These are phyloP conservation scores for Polyodon spathula DNA, from an alignment of 2,113 vertebrate species.

Conservation along the genomic window DNA sequence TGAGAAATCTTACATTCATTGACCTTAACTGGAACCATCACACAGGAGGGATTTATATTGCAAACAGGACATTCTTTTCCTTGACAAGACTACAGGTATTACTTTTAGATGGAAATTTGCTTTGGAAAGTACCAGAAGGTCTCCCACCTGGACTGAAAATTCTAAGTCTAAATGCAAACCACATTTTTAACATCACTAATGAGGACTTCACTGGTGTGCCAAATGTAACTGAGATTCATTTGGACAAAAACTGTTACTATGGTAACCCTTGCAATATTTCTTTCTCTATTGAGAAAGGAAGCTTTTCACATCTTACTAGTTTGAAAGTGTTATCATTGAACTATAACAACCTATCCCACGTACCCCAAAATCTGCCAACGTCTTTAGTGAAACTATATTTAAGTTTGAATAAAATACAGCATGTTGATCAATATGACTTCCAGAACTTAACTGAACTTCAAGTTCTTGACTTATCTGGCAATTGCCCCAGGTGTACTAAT, in stretches of 20 bases:
- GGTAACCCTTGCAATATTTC: conserved; percentile 28
- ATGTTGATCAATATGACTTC: conserved; percentile 41
- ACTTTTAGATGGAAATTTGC: conserved; percentile 23
- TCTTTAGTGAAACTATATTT: conserved; percentile 28
- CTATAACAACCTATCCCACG: conserved; percentile 40
- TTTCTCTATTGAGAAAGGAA: conserved; percentile 13
- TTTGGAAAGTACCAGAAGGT: conserved; percentile 25
- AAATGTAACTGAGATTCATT: conserved; percentile 24
- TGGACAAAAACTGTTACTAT: conserved; percentile 45
- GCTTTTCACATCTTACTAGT: conserved; percentile 30
- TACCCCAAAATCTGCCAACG: conserved; percentile 34
- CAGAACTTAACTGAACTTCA: conserved; percentile 26
- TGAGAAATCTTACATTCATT: conserved; percentile 45
- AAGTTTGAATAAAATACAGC: conserved; percentile 40
- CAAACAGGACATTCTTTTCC: conserved; percentile 33
- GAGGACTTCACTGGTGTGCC: conserved; percentile 23
- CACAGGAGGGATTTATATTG: not conserved
- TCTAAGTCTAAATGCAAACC: conserved; percentile 33
- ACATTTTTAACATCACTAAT: conserved; percentile 28
- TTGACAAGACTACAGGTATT: conserved; percentile 42
- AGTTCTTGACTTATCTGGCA: conserved; percentile 46
- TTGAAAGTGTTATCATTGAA: conserved; percentile 32
- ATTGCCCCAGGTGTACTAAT: conserved; percentile 61
- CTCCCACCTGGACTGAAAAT: conserved; percentile 30
- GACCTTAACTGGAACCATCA: conserved; percentile 34